Conservation (phyloP, 2,113 vertebrate genomes). For the Prionailurus bengalensis region DNA sequence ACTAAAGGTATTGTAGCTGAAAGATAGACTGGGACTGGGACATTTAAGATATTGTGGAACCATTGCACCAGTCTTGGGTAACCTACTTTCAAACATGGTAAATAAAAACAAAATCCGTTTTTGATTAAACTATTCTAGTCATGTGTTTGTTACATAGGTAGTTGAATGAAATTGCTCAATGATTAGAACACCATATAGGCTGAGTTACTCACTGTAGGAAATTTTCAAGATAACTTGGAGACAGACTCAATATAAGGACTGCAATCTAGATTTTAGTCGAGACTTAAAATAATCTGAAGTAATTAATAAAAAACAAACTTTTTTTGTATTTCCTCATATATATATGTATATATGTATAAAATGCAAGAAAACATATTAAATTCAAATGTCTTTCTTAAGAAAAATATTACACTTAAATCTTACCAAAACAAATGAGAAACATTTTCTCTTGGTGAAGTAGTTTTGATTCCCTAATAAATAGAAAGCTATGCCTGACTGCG, state of each 20-base stretch:
- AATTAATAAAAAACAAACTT: background rate
- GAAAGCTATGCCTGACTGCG: background rate
- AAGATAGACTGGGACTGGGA: background rate
- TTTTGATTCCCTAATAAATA: background rate
- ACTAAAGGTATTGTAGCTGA: background rate
- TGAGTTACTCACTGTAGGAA: background rate
- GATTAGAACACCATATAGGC: background rate
- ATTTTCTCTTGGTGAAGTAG: background rate
- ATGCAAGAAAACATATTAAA: background rate
- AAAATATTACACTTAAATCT: background rate
- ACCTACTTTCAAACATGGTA: background rate
- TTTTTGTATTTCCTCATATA: background rate
- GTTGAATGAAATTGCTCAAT: background rate
- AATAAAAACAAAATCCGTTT: background rate
- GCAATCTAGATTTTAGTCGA: background rate
- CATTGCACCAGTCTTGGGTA: accelerated
- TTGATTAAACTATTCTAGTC: background rate
- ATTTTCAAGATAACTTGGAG: slow-evolving; percentile 1
- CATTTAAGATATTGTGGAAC: background rate
- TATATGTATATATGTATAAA: background rate
- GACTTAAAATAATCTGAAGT: background rate
- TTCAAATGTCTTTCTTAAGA: background rate
- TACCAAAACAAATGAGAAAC: background rate
- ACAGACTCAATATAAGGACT: background rate
- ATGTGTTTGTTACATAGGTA: background rate